Percentiles rank a stretch among this genome's conserved stretches.
phyloP scores from a whole-genome alignment of 2,113 vertebrate species.

The Aplodontia rufa region DNA sequence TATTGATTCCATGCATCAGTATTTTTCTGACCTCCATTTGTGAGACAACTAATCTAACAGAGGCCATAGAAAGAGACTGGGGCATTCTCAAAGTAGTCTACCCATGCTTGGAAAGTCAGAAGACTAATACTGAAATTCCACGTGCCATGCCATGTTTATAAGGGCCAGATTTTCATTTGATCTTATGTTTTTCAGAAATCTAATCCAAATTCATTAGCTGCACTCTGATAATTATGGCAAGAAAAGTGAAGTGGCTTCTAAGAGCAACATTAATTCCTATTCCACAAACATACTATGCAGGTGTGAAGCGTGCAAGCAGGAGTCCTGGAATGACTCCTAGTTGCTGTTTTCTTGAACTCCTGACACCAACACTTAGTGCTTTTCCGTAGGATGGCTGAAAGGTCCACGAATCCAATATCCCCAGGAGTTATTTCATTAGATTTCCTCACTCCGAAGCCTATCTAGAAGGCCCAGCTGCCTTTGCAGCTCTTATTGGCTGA shows the following conservation, averaged over 20 bases:
- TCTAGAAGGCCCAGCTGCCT: neutral
- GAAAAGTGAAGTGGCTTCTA: neutral
- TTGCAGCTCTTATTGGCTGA: constrained; percentile 46
- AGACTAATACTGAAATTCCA: neutral
- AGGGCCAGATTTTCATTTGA: neutral
- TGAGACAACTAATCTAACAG: neutral
- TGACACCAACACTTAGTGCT: constrained; percentile 59
- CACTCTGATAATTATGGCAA: constrained; percentile 27
- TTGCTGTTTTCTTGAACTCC: constrained; percentile 57
- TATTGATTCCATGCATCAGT: neutral
- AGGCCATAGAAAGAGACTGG: neutral
- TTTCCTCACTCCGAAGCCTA: constrained; percentile 42
- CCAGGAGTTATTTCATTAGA: constrained; percentile 67
- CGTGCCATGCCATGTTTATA: neutral
- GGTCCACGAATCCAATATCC: constrained; percentile 61
- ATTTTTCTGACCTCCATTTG: constrained; percentile 42
- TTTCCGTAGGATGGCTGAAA: constrained; percentile 56
- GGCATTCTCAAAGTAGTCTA: neutral
- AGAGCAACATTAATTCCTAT: constrained; percentile 31
- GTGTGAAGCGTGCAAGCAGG: neutral
- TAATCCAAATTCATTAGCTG: neutral
- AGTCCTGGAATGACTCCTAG: constrained; percentile 14
- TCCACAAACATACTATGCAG: neutral
- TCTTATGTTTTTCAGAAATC: neutral
- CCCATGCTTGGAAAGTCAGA: neutral